These are phyloP conservation scores for Bettongia penicillata DNA, from an alignment of 2,113 vertebrate genomes.

Conservation along the genomic window DNA sequence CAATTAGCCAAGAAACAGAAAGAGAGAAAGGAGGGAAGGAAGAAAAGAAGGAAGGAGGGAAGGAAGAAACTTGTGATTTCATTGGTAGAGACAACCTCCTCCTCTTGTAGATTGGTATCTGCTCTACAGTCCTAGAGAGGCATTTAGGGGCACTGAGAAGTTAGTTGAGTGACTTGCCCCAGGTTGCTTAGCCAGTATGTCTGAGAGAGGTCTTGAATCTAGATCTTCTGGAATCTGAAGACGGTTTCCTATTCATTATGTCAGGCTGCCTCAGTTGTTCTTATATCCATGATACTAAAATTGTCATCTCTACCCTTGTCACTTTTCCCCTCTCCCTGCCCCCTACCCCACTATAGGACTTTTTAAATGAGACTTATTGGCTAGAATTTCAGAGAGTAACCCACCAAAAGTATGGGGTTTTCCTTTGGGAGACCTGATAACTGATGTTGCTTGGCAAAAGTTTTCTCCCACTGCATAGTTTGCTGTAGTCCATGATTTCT, in stretches of 20 bases:
- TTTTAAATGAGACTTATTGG: not conserved
- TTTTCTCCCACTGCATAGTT: slow-evolving; percentile 1
- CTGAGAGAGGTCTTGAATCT: not conserved
- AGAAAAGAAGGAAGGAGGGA: too few relatives aligned
- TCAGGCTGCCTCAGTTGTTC: not conserved
- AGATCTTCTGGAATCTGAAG: not conserved
- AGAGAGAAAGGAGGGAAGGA: too few relatives aligned
- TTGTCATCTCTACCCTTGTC: too few relatives aligned
- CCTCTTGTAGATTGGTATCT: not conserved
- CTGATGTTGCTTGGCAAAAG: not conserved
- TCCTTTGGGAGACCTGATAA: not conserved
- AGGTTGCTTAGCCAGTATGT: not conserved
- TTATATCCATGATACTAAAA: not conserved
- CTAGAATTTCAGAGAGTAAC: not conserved
- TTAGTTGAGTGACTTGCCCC: not conserved
- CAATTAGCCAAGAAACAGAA: too few relatives aligned
- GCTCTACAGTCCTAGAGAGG: not conserved
- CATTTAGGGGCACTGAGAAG: not conserved
- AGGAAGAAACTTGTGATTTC: too few relatives aligned
- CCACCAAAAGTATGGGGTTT: slow-evolving; percentile 12
- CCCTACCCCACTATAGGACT: not conserved
- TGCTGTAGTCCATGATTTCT: not conserved
- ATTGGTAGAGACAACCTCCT: not conserved
- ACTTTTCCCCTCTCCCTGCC: too few relatives aligned
- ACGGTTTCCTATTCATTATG: too few relatives aligned